Evolutionary conservation across 92 coral and sea anemone species (phyloP).

Genomic region (Porites lobata): DNA sequence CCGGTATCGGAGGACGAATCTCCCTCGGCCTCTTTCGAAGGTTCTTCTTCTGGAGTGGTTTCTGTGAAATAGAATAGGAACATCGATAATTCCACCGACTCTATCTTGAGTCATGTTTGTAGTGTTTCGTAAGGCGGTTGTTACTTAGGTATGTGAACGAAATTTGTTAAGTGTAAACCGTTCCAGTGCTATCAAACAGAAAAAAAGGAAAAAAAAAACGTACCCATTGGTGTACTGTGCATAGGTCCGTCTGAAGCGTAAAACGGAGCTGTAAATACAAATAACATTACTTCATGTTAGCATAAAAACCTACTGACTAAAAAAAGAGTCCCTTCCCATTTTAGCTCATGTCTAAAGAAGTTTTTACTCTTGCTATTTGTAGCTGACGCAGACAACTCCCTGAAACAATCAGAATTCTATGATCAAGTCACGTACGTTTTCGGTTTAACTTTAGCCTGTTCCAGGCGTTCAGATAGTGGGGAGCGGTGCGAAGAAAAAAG

Average conservation of each 20-base stretch:
- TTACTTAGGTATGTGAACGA: background rate
- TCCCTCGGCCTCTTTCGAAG: conserved; percentile 48
- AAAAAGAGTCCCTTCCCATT: too few relatives aligned
- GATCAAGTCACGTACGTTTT: too few relatives aligned
- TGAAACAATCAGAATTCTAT: too few relatives aligned
- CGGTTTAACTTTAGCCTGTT: too few relatives aligned
- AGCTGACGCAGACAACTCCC: too few relatives aligned
- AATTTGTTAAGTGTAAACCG: too few relatives aligned
- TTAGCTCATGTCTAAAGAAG: too few relatives aligned
- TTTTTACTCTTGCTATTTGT: too few relatives aligned
- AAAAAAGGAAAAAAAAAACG: too few relatives aligned
- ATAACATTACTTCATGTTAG: background rate
- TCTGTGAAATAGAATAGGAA: conserved; percentile 51
- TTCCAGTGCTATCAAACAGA: background rate
- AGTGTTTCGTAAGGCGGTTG: too few relatives aligned
- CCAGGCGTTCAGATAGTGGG: too few relatives aligned
- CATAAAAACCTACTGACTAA: background rate
- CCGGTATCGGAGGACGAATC: conserved; percentile 89
- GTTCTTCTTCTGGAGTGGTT: conserved; percentile 90
- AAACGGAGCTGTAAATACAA: conserved; percentile 80
- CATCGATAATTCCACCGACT: background rate
- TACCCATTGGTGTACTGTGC: conserved; percentile 99
- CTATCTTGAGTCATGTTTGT: background rate
- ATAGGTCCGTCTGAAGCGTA: conserved; percentile 99
- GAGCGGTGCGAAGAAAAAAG: too few relatives aligned